phyloP scores from a whole-genome alignment of 2,888 invertebrate genomes.

The Drosophila anceps region DNA sequence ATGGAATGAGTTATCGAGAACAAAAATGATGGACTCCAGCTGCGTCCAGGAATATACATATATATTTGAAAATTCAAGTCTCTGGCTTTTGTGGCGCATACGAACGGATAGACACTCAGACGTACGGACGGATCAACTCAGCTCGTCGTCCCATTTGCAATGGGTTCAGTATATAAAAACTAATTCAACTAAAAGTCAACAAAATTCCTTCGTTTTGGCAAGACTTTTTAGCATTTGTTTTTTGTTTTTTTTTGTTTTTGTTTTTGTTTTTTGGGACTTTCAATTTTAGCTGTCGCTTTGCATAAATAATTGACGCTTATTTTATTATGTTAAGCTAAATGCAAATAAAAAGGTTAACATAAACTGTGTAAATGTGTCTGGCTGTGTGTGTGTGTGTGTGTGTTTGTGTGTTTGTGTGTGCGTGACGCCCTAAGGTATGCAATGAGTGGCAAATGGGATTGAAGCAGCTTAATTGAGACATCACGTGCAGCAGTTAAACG shows the following conservation, averaged over 20 bases:
- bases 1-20: not conserved
- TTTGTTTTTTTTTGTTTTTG: no score
- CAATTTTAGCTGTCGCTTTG: not conserved
- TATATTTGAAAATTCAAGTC: not conserved
- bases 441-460: slow-evolving; percentile 34
- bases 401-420: slow-evolving; percentile 9
- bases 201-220: not conserved
- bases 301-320: slow-evolving; percentile 60
- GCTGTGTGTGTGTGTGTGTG: not conserved
- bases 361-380: slow-evolving; percentile 3
- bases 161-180: not conserved
- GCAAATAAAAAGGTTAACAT: slow-evolving; percentile 29
- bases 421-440: slow-evolving; percentile 51
- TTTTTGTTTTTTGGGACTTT: not conserved
- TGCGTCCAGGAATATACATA: not conserved
- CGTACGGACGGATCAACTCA: not conserved
- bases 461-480: slow-evolving; percentile 64
- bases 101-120: no score
- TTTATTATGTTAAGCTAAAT: slow-evolving; percentile 37
- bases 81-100: no score
- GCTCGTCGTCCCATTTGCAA: not conserved
- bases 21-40: not conserved
- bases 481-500: slow-evolving; percentile 69
- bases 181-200: not conserved
- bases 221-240: not conserved